phyloP scores from a whole-genome alignment of 2,888 invertebrate species.

The Watsonalla binaria region DNA sequence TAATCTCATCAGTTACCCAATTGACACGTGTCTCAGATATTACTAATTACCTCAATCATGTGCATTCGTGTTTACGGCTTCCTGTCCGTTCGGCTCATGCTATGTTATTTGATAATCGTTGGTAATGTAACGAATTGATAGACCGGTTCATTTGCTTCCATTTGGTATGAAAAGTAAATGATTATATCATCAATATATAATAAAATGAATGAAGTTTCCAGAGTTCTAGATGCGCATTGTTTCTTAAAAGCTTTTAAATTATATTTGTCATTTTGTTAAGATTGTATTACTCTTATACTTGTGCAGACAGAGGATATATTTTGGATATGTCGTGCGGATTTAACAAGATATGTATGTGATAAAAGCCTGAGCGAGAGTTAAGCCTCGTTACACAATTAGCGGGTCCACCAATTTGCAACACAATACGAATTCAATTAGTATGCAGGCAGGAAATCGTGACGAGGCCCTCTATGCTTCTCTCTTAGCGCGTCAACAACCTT shows the following conservation, averaged over 20 bases:
- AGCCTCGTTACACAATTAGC: conserved; percentile 38
- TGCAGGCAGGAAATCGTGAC: conserved; percentile 53
- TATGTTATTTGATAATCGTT: not conserved
- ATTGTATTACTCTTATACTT: too few relatives aligned
- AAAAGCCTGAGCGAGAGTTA: conserved; percentile 19
- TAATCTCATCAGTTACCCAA: conserved; percentile 39
- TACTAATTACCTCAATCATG: conserved; percentile 54
- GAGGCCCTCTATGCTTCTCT: conserved; percentile 24
- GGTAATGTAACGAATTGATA: not conserved
- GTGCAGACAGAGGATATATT: too few relatives aligned
- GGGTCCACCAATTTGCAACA: conserved; percentile 44
- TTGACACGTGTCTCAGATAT: conserved; percentile 50
- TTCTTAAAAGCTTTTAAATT: too few relatives aligned
- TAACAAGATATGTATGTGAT: conserved; percentile 1
- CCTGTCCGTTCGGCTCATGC: conserved; percentile 1
- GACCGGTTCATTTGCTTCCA: conserved; percentile 1
- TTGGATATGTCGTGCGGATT: too few relatives aligned
- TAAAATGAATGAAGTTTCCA: too few relatives aligned
- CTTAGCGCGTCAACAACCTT: conserved; percentile 30
- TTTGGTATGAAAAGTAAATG: not conserved
- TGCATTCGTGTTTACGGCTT: conserved; percentile 27
- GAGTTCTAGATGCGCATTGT: too few relatives aligned
- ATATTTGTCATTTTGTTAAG: too few relatives aligned
- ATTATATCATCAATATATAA: too few relatives aligned
- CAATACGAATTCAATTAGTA: conserved; percentile 57